Base-by-base conservation (phyloP, 1,140 invertebrate genomes). In the Lepidurus couesii region DNA sequence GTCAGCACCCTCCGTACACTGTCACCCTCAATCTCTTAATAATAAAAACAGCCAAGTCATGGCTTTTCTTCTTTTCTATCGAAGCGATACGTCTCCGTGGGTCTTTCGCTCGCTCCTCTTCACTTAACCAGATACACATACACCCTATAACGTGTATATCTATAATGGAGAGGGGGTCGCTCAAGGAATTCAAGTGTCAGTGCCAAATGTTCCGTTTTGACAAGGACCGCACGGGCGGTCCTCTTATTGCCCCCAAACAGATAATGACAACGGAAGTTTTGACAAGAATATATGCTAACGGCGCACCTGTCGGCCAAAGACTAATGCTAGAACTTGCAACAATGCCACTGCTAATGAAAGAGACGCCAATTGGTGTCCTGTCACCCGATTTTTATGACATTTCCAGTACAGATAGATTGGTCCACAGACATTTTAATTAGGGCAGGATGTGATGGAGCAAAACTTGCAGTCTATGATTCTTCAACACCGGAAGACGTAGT, bases 241-340 rank as follows among this genome's bases (percentile, higher is more conserved):
- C 53, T 65, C 53, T 21, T 65, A n/a, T n/a, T 65, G 16, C 16
- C 53, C 53, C 53, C 21, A 65, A 21, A 65, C 53, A 65, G 53
- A 65, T 65, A 65, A 65, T 65, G 53, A 65, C 53, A 65, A 21
- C 53, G 53, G 53, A 65, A 65, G 53, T 65, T 65, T 65, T 65
- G 53, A 65, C 53, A 65, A 65, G 53, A 65, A 16, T 65, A 65
- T 65, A 65, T 65, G 53, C 53, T 13, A 65, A 65, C 5, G 9
- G 53, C 53, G 13, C 53, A 65, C 53, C 53, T 65, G 53, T 65
- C 53, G 16, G 53, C 53, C 0, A 21, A 13, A 65, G 53, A 65
- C 13, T 13, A 9, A 65, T 16, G 21, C 16, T 13, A 65, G 16
- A 65, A 65, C 53, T 34, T 65, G 53, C 53, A 65, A 65, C 53